Percentiles rank a stretch among this genome's conserved stretches.
Evolutionary conservation across 2,888 invertebrate genomes (phyloP).

Genomic region (Drosophila borborema): DNA sequence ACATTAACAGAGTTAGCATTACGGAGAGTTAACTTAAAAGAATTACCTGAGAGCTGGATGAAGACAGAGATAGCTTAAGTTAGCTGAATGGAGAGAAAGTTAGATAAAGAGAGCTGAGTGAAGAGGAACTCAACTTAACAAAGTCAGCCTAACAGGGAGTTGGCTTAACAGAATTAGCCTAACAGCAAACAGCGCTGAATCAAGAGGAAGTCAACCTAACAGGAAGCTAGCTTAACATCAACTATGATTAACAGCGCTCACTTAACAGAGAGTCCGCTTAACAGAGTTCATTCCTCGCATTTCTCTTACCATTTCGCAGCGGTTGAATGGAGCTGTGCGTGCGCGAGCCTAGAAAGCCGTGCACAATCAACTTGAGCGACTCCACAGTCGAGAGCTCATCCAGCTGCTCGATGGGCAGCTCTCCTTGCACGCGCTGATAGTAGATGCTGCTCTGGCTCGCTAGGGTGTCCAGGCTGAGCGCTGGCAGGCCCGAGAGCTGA

Average conservation of each 20-base stretch:
- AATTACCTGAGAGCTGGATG: too few species aligned
- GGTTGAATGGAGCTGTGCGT: slow-evolving; percentile 79
- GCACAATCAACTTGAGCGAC: slow-evolving; percentile 82
- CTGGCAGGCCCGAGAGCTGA: slow-evolving; percentile 46
- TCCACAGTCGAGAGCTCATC: slow-evolving; percentile 38
- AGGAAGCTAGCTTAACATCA: too few species aligned
- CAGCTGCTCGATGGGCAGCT: slow-evolving; percentile 60
- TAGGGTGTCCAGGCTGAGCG: slow-evolving; percentile 40
- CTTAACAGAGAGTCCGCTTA: too few species aligned
- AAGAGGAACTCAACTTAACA: too few species aligned
- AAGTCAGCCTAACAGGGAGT: too few species aligned
- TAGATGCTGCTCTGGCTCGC: slow-evolving; percentile 40
- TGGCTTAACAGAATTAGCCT: too few species aligned
- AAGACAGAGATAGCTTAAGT: too few species aligned
- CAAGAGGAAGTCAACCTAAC: too few species aligned
- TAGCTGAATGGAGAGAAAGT: too few species aligned
- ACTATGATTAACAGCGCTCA: neutral
- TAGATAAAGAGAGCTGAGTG: too few species aligned
- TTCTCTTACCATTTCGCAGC: slow-evolving; percentile 70
- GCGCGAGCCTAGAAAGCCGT: slow-evolving; percentile 82
- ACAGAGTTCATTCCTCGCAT: neutral
- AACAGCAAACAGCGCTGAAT: too few species aligned
- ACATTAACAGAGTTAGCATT: too few species aligned
- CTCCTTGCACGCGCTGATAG: slow-evolving; percentile 40
- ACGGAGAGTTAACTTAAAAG: neutral